A percentile compares a stretch with the other conserved stretches of the same genome.
Evolutionary conservation across 2,797 vertebrate species (phyloP).

Genomic region (Uromys caudimaculatus): DNA sequence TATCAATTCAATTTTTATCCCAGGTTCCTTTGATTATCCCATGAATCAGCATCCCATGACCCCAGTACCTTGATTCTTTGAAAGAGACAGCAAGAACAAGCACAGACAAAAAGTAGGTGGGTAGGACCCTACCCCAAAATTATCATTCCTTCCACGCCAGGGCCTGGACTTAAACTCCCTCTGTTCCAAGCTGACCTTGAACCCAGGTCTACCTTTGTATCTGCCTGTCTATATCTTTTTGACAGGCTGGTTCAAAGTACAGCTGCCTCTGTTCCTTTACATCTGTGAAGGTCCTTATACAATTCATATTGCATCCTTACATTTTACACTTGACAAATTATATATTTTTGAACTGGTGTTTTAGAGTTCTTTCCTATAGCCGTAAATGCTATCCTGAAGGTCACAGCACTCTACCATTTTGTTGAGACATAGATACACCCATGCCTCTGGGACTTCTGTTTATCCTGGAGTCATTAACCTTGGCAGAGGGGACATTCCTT

Average conservation of each 20-base stretch:
- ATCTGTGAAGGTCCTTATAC: background rate
- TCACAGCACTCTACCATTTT: background rate
- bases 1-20: background rate
- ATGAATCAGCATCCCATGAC: background rate
- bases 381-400: background rate
- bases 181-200: background rate
- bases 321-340: background rate
- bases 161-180: background rate
- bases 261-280: background rate
- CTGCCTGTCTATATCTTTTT: background rate
- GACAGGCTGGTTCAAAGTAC: background rate
- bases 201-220: background rate
- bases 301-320: background rate
- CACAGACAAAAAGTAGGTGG: background rate
- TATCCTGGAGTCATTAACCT: background rate
- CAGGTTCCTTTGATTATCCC: background rate
- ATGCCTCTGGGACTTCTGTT: background rate
- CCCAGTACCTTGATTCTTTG: background rate
- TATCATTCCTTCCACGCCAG: background rate
- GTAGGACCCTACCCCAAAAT: background rate
- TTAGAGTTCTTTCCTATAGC: background rate
- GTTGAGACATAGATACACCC: background rate
- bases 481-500: background rate
- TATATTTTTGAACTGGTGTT: background rate
- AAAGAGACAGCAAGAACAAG: background rate